Conservation (phyloP, 2,113 vertebrate genomes). For the Puntigrus tetrazona region DNA sequence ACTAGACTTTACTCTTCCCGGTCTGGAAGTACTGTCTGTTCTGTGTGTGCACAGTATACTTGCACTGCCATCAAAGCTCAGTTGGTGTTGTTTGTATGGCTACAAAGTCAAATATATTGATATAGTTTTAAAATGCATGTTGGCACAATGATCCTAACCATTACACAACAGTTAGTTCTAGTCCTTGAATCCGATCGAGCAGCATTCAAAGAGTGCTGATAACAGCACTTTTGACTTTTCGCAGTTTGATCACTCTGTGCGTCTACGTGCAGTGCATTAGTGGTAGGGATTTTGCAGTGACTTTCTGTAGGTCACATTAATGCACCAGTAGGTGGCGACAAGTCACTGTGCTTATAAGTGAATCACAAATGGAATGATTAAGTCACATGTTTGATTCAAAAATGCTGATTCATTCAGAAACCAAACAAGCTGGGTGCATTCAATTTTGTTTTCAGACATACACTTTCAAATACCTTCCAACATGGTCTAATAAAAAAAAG, state of each 20-base stretch:
- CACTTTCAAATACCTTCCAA: too few species aligned
- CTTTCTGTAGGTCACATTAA: neutral
- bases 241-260: neutral
- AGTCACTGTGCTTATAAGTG: neutral
- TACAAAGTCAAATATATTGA: neutral
- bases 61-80: neutral
- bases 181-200: neutral
- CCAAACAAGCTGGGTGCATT: too few species aligned
- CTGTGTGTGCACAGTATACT: constrained; percentile 8
- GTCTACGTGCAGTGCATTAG: neutral
- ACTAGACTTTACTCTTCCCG: constrained; percentile 12
- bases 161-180: neutral
- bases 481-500: too few species aligned
- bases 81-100: neutral
- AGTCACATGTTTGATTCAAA: neutral
- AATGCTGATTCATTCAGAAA: neutral
- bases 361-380: neutral
- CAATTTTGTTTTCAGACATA: too few species aligned
- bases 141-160: neutral
- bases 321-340: neutral
- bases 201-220: neutral
- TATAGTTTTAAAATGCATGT: neutral
- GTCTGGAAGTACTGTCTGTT: constrained; percentile 1
- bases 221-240: neutral
- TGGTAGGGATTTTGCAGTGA: neutral